Base-by-base conservation (phyloP, 2,888 invertebrate species). In the Dasysyrphus albostriatus region DNA sequence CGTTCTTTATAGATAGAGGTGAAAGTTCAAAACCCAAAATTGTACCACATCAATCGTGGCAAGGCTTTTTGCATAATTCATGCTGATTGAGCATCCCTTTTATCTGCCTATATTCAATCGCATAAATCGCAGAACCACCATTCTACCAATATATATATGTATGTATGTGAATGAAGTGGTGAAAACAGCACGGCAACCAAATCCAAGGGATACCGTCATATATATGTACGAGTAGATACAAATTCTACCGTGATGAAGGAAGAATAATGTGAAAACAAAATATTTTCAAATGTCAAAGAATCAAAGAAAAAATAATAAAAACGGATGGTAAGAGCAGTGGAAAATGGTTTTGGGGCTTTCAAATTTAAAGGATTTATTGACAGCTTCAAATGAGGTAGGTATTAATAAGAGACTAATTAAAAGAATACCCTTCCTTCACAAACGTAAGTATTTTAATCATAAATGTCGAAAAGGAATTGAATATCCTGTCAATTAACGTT, bases 41-140 rank as follows among this genome's bases (percentile, higher is more conserved):
- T 83, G 78, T 78, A 79, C 87, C 87, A 75, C 87, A 87, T 87
- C 87, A 83, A 87, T 87, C 87, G 87, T 67, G 74, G 51, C 59
- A 74, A 34, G 58, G 58, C 58, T 79, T 74, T 87, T 82, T 87
- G 87, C 87, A 87, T 87, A 87, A 87, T 87, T 87, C 87, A 87
- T 87, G 83, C 87, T 87, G 87, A 87, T 87, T 87, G 87, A 83
- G 83, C 78, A 87, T 87, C 87, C 87, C 87, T 87, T 87, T 87
- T 87, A 87, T 87, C 87, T 87, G 87, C 83, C 82, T 83, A 83
- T 87, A 83, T 83, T 75, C 83, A 87, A 87, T 87, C 78, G 69
- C 87, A 87, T 87, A 87, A 87, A 87, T 87, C 83, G 87, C 83
- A 67, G 78, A 72, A 72, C 87, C 74, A 70, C 83, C 78, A 87